Percentiles rank a stretch among this genome's conserved stretches.
Conservation (phyloP, 2,113 vertebrate genomes). For the Rhizomys pruinosus region DNA sequence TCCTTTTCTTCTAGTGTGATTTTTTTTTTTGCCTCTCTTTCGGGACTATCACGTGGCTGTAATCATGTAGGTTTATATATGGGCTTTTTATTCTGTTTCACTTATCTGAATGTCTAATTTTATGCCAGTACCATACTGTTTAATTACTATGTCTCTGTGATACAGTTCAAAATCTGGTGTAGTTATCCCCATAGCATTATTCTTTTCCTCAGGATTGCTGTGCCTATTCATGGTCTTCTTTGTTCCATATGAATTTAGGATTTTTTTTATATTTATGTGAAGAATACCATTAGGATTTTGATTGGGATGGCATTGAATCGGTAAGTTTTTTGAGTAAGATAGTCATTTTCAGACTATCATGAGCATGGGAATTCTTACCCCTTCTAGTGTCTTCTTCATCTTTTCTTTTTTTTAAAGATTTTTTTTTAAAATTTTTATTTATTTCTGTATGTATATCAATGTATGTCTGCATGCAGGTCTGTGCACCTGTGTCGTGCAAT, state of each 20-base stretch:
- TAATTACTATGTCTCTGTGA: neutral
- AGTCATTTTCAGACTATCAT: neutral
- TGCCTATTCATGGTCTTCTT: neutral
- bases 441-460: no score
- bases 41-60: neutral
- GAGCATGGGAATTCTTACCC: neutral
- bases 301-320: neutral
- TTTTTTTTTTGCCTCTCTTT: neutral
- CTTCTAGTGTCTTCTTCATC: neutral
- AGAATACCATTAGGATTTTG: neutral
- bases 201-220: no score
- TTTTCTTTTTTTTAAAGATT: no score
- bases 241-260: no score
- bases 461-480: no score
- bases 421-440: no score
- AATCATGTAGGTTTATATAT: neutral
- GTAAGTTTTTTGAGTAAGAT: neutral
- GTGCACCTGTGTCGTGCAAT: no score
- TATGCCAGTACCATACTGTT: neutral
- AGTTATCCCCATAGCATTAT: neutral
- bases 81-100: neutral
- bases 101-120: neutral
- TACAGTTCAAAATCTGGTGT: neutral
- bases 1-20: neutral
- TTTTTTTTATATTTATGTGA: neutral